A percentile compares a stretch with the other conserved stretches of the same genome.
phyloP scores from a whole-genome alignment of 2,888 invertebrate genomes.

The Imbricaverruca yamaguchii region DNA sequence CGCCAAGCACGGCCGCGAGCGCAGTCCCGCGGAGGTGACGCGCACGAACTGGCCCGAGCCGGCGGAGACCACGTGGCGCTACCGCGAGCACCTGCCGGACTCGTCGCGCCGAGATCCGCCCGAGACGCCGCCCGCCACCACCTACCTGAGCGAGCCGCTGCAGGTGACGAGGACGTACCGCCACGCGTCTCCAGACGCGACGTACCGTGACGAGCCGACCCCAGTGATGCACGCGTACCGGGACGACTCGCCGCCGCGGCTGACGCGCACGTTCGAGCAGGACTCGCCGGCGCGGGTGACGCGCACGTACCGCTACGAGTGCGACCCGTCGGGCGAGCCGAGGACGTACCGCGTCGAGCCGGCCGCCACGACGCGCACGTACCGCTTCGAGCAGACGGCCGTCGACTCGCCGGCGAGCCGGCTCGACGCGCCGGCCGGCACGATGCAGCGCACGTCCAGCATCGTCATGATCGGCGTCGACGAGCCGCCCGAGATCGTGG shows the following conservation, averaged over 20 bases:
- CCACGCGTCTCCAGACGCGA: background rate
- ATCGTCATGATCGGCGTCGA: slow-evolving; percentile 16
- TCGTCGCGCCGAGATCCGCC: background rate
- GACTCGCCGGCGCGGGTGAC: background rate
- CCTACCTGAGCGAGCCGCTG: background rate
- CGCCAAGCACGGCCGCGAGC: no score
- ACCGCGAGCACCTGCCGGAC: no score
- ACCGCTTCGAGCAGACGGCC: background rate
- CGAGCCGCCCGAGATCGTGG: background rate
- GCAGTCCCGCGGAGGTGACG: no score
- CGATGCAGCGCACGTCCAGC: background rate
- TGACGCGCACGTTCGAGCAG: no score
- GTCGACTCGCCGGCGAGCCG: background rate
- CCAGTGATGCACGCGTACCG: background rate
- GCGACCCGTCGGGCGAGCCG: background rate
- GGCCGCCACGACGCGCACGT: background rate
- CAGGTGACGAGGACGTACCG: background rate
- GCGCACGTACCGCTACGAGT: background rate
- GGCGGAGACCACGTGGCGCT: no score
- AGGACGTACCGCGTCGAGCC: background rate
- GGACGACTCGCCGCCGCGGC: background rate
- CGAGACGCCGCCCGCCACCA: background rate
- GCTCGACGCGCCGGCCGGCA: background rate
- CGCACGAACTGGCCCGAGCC: no score
- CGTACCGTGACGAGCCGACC: background rate